Evolutionary conservation across 2,797 vertebrate genomes (phyloP).

Genomic region (Parauchenoglanis ngamensis): DNA sequence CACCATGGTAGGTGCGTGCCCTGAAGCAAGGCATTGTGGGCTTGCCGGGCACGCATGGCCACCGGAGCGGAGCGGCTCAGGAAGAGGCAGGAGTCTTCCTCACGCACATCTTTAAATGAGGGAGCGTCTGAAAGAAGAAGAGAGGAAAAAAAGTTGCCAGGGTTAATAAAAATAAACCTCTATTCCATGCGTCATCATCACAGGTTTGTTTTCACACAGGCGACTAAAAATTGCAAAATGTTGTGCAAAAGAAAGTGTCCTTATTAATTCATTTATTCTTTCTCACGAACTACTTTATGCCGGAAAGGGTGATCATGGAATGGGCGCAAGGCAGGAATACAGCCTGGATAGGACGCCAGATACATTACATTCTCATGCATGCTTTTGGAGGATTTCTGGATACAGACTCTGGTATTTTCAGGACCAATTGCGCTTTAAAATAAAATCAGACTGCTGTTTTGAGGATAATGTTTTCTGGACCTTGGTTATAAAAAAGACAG

Average conservation of each 20-base stretch:
- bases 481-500: not conserved
- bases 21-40: constrained; percentile 82
- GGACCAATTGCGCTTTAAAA: not conserved
- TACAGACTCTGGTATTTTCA: not conserved
- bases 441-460: not conserved
- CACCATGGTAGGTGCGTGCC: constrained; percentile 84
- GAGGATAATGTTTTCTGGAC: not conserved
- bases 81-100: constrained; percentile 73
- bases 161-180: not conserved
- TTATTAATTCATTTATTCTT: not conserved
- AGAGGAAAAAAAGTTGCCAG: not conserved
- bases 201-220: not conserved
- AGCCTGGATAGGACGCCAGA: too few species aligned
- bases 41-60: constrained; percentile 80
- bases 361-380: too few species aligned
- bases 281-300: not conserved
- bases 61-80: constrained; percentile 81
- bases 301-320: too few species aligned
- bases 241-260: not conserved
- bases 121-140: constrained; percentile 78
- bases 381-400: not conserved
- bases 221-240: not conserved
- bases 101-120: constrained; percentile 72
- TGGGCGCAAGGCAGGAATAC: too few species aligned
- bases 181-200: not conserved